These are phyloP conservation scores for Amazona vittata DNA, from an alignment of 2,113 vertebrate species.

Conservation along the genomic window DNA sequence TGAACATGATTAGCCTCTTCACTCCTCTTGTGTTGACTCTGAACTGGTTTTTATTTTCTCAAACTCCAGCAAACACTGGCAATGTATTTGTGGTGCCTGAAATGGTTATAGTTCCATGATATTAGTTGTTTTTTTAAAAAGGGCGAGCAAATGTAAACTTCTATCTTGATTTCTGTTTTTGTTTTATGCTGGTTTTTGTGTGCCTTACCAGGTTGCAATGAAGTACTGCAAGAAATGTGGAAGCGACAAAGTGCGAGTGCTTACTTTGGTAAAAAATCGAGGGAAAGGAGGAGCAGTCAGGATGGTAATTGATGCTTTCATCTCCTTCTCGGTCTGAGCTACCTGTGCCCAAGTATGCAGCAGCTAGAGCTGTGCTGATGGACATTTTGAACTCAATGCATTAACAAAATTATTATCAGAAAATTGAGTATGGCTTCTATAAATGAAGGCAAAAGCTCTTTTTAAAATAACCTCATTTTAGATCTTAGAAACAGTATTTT, in stretches of 20 bases:
- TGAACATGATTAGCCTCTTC: neutral
- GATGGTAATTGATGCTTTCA: slow-evolving; percentile 81
- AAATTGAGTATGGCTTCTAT: neutral
- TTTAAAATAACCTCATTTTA: neutral
- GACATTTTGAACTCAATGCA: neutral
- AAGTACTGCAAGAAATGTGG: slow-evolving; percentile 86
- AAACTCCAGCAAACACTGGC: neutral
- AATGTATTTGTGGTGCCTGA: neutral
- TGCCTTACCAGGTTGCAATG: slow-evolving; percentile 84
- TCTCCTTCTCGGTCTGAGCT: slow-evolving; percentile 33
- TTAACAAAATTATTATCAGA: neutral
- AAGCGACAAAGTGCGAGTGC: slow-evolving; percentile 89
- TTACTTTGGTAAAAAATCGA: slow-evolving; percentile 88
- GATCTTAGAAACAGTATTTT: neutral
- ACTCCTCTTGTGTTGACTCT: neutral
- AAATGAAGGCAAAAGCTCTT: neutral
- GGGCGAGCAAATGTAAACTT: neutral
- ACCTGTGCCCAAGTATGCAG: neutral
- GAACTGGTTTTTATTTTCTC: slow-evolving; percentile 26
- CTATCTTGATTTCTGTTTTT: neutral
- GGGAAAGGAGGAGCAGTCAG: slow-evolving; percentile 94
- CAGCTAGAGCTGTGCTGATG: neutral
- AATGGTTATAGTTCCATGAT: slow-evolving; percentile 3
- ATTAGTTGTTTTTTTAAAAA: neutral
- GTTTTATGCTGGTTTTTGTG: slow-evolving; percentile 47